Conservation (phyloP, 35 echinoderm and acorn worm genomes). For the Lytechinus pictus region DNA sequence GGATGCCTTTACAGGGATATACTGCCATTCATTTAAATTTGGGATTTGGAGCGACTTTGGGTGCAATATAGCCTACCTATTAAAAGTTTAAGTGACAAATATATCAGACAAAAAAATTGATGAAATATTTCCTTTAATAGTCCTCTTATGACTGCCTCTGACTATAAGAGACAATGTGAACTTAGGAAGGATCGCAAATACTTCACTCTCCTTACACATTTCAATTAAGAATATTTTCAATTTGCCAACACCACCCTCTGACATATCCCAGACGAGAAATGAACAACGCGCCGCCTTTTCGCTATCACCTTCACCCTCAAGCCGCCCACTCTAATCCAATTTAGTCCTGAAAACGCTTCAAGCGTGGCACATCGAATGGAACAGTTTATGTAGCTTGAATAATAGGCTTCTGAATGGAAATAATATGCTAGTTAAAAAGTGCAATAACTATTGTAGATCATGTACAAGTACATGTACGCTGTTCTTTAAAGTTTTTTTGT, state of each 20-base stretch:
- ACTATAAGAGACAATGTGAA: too few relatives aligned
- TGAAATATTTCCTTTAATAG: too few relatives aligned
- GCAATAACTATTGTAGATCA: background rate
- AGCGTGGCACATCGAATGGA: background rate
- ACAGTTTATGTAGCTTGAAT: background rate
- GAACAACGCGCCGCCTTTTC: background rate
- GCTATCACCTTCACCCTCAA: background rate
- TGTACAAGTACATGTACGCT: too few relatives aligned
- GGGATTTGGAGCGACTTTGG: too few relatives aligned
- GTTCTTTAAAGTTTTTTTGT: too few relatives aligned
- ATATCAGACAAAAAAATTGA: too few relatives aligned
- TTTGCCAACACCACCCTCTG: background rate
- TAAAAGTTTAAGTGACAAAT: too few relatives aligned
- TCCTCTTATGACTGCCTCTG: too few relatives aligned
- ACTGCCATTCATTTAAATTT: too few relatives aligned
- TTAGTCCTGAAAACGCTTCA: background rate
- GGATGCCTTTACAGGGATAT: too few relatives aligned
- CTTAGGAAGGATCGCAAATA: background rate
- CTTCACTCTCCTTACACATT: background rate
- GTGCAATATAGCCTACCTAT: too few relatives aligned
- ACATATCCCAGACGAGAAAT: background rate
- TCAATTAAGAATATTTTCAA: constrained; percentile 21
- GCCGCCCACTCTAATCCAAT: constrained; percentile 16
- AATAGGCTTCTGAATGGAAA: background rate
- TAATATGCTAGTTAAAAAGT: background rate